Percentiles rank a stretch among this genome's conserved stretches.
These are phyloP conservation scores for Chloroceryle inda DNA, from an alignment of 2,797 vertebrate genomes.

Conservation along the genomic window DNA sequence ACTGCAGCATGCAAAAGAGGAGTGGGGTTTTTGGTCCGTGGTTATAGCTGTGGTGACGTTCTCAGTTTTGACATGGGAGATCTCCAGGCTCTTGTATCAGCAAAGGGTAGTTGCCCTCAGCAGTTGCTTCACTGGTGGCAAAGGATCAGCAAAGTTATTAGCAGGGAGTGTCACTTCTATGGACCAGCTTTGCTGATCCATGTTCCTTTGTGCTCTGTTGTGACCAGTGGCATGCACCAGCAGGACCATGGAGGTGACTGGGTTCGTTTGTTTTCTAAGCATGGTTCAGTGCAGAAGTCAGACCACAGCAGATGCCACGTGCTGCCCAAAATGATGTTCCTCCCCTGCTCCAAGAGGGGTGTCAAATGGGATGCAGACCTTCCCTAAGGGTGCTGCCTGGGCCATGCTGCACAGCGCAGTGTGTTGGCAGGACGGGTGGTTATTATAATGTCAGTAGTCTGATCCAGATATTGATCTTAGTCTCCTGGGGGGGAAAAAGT, in stretches of 20 bases:
- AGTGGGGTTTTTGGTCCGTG: not conserved
- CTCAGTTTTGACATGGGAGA: not conserved
- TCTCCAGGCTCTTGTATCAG: not conserved
- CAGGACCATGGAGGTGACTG: not conserved
- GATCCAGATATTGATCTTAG: slow-evolving; percentile 42
- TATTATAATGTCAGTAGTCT: not conserved
- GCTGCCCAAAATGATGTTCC: not conserved
- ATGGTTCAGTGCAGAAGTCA: rapidly evolving
- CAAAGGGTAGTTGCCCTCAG: not conserved
- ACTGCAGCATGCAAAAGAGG: not conserved
- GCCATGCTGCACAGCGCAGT: not conserved
- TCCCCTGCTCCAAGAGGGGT: not conserved
- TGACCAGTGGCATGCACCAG: not conserved
- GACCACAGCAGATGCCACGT: not conserved
- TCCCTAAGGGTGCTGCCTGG: not conserved
- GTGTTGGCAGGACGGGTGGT: not conserved
- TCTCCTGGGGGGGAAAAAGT: not conserved
- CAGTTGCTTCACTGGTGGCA: not conserved
- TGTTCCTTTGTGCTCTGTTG: not conserved
- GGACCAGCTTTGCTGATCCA: not conserved
- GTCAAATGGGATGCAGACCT: not conserved
- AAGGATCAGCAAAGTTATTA: not conserved
- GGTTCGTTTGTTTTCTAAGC: not conserved
- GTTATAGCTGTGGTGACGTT: not conserved
- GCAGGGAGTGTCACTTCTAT: not conserved